Evolutionary conservation across 1,140 invertebrate species (phyloP), one percentile per base, ranked within the genome.

Genomic region (Asobara japonica): DNA sequence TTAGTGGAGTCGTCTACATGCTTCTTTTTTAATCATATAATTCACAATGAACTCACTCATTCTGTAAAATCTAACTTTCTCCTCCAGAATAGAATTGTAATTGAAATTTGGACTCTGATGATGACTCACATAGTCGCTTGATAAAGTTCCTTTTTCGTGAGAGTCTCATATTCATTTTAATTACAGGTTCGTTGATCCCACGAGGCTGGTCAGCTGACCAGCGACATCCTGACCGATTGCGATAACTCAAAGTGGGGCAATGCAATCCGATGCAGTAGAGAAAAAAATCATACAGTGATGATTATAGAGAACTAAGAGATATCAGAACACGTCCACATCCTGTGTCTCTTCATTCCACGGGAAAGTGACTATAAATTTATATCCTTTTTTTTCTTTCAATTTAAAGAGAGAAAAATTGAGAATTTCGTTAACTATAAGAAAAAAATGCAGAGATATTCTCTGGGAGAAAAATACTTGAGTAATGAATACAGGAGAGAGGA

Each of bases 161-260:
- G 22, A 7, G 22, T 18, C 7, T 38, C n/a, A 38, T 38, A n/a
- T 8, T 2, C 45, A 2, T 51, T 51, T 20, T 25, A 56, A 56
- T 56, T 56, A 22, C 22, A 56, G 20, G 51, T 56, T 56, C 51
- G 51, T 56, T 56, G 51, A 56, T 56, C 51, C 51, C 51, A 13
- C 5, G 51, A 10, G 16, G 8, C 51, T 56, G 51, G 51, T 56
- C 51, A 71, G 69, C 73, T 74, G 73, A 71, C 69, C 61, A 38
- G 33, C 68, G 67, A 73, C 74, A 75, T 75, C 74, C 74, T 72
- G 69, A 75, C 70, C 74, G 67, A 75, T 11, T 73, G 48, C 71
- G 74, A 75, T 75, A 75, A 62, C 64, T 36, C 56, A 56, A 66
- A 60, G 29, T 68, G 13, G 45, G 66, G 31, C 64, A 38, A 48